These are phyloP conservation scores for Zosterops hypoxanthus DNA, from an alignment of 2,113 vertebrate genomes.

Conservation along the genomic window DNA sequence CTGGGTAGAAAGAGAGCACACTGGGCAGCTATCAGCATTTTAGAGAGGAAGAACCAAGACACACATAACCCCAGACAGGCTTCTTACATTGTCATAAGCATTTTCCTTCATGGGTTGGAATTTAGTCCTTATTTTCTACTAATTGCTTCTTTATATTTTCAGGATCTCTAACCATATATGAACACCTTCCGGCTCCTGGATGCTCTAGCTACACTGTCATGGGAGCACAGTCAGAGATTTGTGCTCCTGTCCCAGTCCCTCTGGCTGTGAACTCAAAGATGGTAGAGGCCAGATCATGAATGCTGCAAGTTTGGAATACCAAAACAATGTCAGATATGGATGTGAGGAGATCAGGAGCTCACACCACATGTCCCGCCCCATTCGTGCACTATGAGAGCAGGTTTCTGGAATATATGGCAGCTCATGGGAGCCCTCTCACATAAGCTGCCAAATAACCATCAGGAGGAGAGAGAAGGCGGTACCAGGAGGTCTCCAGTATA, in stretches of 20 bases:
- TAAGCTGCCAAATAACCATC: neutral
- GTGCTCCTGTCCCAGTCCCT: neutral
- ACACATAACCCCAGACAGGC: rapidly evolving
- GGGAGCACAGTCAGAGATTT: neutral
- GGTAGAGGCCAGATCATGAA: neutral
- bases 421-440: neutral
- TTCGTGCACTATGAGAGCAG: rapidly evolving
- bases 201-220: neutral
- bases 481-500: neutral
- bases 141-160: neutral
- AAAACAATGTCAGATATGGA: neutral
- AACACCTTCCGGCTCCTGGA: neutral
- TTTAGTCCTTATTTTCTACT: neutral
- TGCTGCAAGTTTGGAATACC: neutral
- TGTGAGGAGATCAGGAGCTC: neutral
- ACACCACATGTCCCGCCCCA: neutral
- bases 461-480: neutral
- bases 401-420: neutral
- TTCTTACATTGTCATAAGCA: neutral
- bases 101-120: neutral
- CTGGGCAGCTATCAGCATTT: neutral
- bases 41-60: neutral
- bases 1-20: neutral
- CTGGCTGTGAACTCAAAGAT: neutral
- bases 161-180: neutral